These are phyloP conservation scores for Chromobotia macracanthus DNA, from an alignment of 2,797 vertebrate genomes.

Conservation along the genomic window DNA sequence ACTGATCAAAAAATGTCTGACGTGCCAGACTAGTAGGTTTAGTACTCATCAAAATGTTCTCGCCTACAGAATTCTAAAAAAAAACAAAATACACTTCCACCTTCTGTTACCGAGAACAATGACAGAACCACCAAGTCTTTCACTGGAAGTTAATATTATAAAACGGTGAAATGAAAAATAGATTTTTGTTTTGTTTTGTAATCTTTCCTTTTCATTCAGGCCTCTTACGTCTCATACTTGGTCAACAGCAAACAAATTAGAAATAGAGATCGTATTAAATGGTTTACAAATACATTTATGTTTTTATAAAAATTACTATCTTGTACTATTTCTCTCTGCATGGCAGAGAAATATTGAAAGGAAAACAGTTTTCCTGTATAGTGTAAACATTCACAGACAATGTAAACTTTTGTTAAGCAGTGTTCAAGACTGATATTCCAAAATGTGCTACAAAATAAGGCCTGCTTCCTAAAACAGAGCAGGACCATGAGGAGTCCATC, in stretches of 20 bases:
- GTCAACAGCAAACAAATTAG: conserved; percentile 35
- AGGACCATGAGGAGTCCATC: conserved; percentile 32
- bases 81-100: fast-evolving
- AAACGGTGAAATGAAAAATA: too few species aligned
- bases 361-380: conserved; percentile 73
- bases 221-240: too few species aligned
- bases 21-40: not conserved
- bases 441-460: conserved; percentile 78
- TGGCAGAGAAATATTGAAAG: conserved; percentile 78
- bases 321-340: conserved; percentile 82
- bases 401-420: conserved; percentile 89
- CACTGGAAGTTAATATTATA: too few species aligned
- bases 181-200: too few species aligned
- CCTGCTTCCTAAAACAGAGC: conserved; percentile 24
- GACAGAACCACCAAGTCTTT: too few species aligned
- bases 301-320: conserved; percentile 78
- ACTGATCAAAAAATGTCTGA: not conserved
- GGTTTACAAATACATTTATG: conserved; percentile 77
- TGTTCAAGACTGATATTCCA: conserved; percentile 76
- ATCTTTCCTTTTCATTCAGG: too few species aligned
- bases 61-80: not conserved
- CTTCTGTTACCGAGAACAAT: not conserved
- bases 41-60: not conserved
- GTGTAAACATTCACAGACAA: conserved; percentile 81
- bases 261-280: conserved; percentile 40